phyloP scores from a whole-genome alignment of 2,113 vertebrate species.

The Austrofundulus limnaeus region DNA sequence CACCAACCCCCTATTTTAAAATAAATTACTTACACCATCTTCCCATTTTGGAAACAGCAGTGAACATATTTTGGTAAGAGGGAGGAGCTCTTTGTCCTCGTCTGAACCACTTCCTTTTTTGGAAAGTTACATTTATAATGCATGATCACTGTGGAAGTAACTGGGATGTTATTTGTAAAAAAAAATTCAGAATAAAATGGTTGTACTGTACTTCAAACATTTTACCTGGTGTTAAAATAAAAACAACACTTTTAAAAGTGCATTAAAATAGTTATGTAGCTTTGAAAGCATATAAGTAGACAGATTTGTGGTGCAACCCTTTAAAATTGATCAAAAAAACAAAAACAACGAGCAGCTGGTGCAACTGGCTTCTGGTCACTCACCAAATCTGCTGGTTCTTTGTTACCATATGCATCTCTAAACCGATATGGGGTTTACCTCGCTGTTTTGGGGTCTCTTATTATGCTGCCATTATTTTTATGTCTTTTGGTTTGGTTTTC shows the following conservation, averaged over 20 bases:
- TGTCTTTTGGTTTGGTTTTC: slow-evolving; percentile 63
- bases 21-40: neutral
- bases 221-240: neutral
- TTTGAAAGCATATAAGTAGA: neutral
- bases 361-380: slow-evolving; percentile 28
- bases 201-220: too few species aligned
- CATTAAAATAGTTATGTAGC: neutral
- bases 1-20: neutral
- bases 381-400: slow-evolving; percentile 15
- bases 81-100: neutral
- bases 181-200: too few species aligned
- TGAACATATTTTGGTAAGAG: neutral
- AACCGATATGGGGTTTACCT: slow-evolving; percentile 73
- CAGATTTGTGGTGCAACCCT: slow-evolving; percentile 5
- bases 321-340: neutral
- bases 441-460: slow-evolving; percentile 57
- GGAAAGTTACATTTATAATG: neutral
- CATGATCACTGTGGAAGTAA: too few species aligned
- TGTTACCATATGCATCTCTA: slow-evolving; percentile 69
- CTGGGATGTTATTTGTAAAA: too few species aligned
- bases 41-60: neutral
- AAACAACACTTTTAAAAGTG: neutral
- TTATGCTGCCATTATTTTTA: slow-evolving; percentile 59
- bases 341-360: slow-evolving; percentile 19
- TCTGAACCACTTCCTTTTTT: neutral